Evolutionary conservation across 2,113 vertebrate genomes (phyloP).

Genomic region (Muntiacus reevesi): DNA sequence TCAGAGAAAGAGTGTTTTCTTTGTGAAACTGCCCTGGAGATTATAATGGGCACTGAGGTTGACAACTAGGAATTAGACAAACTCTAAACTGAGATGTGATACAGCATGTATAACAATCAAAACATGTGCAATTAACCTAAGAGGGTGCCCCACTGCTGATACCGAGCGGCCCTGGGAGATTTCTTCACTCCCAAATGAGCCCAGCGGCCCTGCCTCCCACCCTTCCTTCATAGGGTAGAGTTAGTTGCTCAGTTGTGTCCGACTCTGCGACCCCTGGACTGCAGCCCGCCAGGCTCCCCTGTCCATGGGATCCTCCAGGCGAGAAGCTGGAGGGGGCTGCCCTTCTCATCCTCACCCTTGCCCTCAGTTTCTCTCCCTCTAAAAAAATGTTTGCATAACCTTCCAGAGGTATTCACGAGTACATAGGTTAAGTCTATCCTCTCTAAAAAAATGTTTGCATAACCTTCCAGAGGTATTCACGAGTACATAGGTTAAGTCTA

Average conservation of each 20-base stretch:
- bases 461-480: not conserved
- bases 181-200: not conserved
- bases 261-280: not conserved
- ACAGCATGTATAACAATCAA: not conserved
- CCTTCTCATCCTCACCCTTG: not conserved
- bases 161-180: not conserved
- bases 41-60: not conserved
- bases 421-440: not conserved
- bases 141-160: not conserved
- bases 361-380: not conserved
- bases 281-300: not conserved
- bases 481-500: not conserved
- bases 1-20: not conserved
- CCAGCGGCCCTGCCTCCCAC: not conserved
- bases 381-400: not conserved
- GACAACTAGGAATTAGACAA: not conserved
- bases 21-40: not conserved
- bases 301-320: not conserved
- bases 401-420: not conserved
- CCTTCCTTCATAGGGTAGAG: not conserved
- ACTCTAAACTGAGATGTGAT: not conserved
- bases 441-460: not conserved
- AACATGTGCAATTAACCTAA: not conserved
- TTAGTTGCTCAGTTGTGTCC: fast-evolving
- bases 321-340: not conserved